Evolutionary conservation across 1,140 invertebrate genomes (phyloP).

Genomic region (Pararge aegeria): DNA sequence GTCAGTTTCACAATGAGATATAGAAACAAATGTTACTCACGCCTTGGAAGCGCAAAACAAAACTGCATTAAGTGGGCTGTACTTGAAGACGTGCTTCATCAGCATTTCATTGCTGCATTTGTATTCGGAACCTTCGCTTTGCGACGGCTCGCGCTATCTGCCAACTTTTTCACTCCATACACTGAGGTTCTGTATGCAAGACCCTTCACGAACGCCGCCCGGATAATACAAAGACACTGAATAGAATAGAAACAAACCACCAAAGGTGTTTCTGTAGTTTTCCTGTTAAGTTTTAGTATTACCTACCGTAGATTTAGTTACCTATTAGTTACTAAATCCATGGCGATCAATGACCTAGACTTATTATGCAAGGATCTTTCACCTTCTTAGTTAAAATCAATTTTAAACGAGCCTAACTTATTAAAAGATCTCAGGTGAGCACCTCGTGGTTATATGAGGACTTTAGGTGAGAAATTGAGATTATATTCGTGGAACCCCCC

Average conservation of each 20-base stretch:
- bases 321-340: too few relatives aligned
- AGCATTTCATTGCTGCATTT: constrained; percentile 8
- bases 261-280: neutral
- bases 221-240: neutral
- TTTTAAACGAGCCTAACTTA: too few relatives aligned
- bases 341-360: too few relatives aligned
- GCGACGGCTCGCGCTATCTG: neutral
- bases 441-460: too few relatives aligned
- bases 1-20: too few relatives aligned
- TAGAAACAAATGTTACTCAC: too few relatives aligned
- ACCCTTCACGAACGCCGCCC: neutral
- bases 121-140: constrained; percentile 4
- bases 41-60: neutral
- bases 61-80: constrained; percentile 8
- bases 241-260: neutral
- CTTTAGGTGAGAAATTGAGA: too few relatives aligned
- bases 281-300: neutral
- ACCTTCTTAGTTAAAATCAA: too few relatives aligned
- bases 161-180: constrained; percentile 6
- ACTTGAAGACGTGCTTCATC: constrained; percentile 11
- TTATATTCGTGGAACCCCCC: too few relatives aligned
- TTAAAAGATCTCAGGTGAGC: too few relatives aligned
- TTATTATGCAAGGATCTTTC: too few relatives aligned
- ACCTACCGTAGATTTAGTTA: neutral
- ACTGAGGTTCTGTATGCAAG: neutral